Evolutionary conservation across 1,140 invertebrate species (phyloP).

Genomic region (Hylaeus volcanicus): DNA sequence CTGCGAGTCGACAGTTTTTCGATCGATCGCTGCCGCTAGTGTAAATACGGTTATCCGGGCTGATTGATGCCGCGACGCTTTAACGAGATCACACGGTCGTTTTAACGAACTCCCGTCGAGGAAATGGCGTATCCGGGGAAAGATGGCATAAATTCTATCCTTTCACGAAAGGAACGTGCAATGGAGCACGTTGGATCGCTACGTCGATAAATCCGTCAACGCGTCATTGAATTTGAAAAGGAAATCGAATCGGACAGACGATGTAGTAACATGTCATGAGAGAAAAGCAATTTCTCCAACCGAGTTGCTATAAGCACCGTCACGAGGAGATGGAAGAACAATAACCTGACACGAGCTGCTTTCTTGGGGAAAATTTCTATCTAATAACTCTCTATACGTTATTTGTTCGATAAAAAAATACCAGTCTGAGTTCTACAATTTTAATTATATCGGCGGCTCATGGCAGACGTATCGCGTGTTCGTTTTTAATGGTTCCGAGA

Average conservation of each 20-base stretch:
- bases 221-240: constrained; percentile 21
- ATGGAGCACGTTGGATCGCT: too few species aligned
- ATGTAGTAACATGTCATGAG: not conserved
- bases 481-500: too few species aligned
- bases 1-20: constrained; percentile 12
- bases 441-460: too few species aligned
- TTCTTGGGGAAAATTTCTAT: too few species aligned
- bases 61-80: constrained; percentile 43
- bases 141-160: constrained; percentile 5
- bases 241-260: constrained; percentile 18
- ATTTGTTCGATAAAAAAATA: too few species aligned
- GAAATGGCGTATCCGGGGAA: constrained; percentile 32
- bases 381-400: too few species aligned
- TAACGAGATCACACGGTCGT: constrained; percentile 34
- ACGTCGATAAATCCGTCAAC: constrained; percentile 32
- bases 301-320: not conserved
- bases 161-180: not conserved
- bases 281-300: constrained; percentile 8
- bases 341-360: constrained; percentile 13
- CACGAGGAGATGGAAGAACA: constrained; percentile 7
- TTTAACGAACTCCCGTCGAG: constrained; percentile 44
- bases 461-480: too few species aligned
- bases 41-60: constrained; percentile 32
- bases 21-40: constrained; percentile 20
- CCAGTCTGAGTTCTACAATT: too few species aligned